Evolutionary conservation across 2,888 invertebrate species (phyloP).

Genomic region (Cecidostiba fungosa): DNA sequence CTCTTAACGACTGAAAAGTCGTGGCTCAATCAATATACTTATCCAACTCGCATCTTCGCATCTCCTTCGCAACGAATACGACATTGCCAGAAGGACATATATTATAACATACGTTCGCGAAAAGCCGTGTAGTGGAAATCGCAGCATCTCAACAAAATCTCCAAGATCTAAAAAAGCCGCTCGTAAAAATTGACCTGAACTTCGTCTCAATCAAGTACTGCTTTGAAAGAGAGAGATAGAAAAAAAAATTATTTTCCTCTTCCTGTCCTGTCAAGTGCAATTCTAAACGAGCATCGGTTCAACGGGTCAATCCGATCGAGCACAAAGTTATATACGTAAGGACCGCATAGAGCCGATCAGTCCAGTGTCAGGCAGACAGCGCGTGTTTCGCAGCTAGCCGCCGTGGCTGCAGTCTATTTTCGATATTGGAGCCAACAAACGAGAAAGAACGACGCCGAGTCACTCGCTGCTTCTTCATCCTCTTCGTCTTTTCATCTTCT

Average conservation of each 20-base stretch:
- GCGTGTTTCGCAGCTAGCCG: slow-evolving; percentile 17
- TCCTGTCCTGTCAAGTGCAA: neutral
- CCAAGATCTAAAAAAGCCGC: neutral
- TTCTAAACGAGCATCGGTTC: neutral
- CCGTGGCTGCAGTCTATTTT: slow-evolving; percentile 32
- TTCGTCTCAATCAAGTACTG: neutral
- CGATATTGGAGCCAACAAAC: slow-evolving; percentile 33
- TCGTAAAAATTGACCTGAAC: neutral
- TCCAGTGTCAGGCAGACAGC: slow-evolving; percentile 30
- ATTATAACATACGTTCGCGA: no score
- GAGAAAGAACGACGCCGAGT: neutral
- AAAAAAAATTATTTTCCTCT: neutral
- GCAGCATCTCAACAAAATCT: neutral
- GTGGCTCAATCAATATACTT: neutral
- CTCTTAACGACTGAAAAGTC: neutral
- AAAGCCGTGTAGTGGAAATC: neutral
- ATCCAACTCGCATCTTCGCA: neutral
- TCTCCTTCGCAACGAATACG: slow-evolving; percentile 29
- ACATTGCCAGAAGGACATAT: slow-evolving; percentile 35
- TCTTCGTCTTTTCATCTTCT: neutral
- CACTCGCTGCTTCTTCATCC: slow-evolving; percentile 27
- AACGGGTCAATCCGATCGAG: slow-evolving; percentile 34
- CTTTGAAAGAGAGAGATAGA: neutral
- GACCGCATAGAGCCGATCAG: slow-evolving; percentile 35
- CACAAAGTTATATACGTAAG: neutral